These are phyloP conservation scores for Martes martes DNA, from an alignment of 2,113 vertebrate genomes.

Conservation along the genomic window DNA sequence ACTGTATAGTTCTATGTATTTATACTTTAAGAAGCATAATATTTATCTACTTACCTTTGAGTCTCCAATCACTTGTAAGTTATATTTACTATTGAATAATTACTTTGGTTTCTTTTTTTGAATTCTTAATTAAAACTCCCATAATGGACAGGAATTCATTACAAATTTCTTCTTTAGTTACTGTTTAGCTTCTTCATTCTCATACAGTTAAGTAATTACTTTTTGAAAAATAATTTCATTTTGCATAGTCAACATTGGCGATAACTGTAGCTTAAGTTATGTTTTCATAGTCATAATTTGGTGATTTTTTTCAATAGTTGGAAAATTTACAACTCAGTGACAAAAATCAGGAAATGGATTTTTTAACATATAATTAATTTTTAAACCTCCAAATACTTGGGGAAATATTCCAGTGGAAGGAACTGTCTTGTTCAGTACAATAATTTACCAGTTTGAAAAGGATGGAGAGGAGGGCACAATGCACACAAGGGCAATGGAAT, in stretches of 20 bases:
- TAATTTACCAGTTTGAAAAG: neutral
- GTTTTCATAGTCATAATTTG: neutral
- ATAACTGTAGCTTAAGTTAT: neutral
- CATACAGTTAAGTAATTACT: neutral
- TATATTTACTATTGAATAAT: neutral
- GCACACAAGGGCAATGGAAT: neutral
- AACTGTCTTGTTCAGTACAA: neutral
- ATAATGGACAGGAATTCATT: neutral
- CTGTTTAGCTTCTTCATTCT: neutral
- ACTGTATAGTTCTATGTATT: neutral
- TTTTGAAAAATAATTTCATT: neutral
- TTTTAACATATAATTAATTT: conserved; percentile 2
- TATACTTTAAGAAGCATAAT: conserved; percentile 8
- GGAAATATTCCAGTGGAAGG: neutral
- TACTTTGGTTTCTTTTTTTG: neutral
- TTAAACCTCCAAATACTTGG: neutral
- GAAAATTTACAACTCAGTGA: neutral
- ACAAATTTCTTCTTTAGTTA: neutral
- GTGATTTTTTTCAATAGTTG: neutral
- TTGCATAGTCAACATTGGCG: neutral
- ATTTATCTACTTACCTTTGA: neutral
- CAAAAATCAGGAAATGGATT: neutral
- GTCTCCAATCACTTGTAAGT: neutral
- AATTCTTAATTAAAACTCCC: neutral
- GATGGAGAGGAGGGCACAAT: neutral